A percentile compares a stretch with the other conserved stretches of the same genome.
phyloP scores from a whole-genome alignment of 2,113 vertebrate species.

The Trichechus manatus region DNA sequence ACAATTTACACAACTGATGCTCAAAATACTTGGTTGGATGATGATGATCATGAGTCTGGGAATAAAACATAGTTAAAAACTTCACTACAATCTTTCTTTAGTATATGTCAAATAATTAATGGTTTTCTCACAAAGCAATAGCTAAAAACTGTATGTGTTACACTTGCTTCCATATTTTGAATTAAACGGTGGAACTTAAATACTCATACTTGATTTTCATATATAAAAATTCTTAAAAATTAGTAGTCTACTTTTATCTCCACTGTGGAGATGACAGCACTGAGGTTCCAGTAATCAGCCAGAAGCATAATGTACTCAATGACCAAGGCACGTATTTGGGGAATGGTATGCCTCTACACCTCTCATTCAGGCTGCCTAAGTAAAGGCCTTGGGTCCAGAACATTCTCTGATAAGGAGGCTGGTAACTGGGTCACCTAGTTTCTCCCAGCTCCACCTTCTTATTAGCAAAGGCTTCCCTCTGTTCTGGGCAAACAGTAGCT shows the following conservation, averaged over 20 bases:
- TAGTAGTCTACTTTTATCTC: background rate
- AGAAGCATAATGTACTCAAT: background rate
- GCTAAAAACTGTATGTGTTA: background rate
- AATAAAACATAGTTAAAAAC: background rate
- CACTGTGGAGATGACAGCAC: background rate
- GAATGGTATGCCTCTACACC: too few species aligned
- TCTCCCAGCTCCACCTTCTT: too few species aligned
- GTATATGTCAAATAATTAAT: background rate
- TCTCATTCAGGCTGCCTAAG: too few species aligned
- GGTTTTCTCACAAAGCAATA: background rate
- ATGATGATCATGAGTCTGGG: background rate
- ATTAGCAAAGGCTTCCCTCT: too few species aligned
- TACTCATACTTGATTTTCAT: background rate
- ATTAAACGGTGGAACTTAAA: background rate
- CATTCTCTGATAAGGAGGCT: too few species aligned
- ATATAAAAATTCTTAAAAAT: background rate
- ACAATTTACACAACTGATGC: background rate
- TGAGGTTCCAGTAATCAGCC: background rate
- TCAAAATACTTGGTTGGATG: background rate
- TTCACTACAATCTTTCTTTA: background rate
- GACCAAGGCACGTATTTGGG: background rate
- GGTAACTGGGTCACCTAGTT: too few species aligned
- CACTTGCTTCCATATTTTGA: slow-evolving; percentile 14
- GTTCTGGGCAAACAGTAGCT: too few species aligned
- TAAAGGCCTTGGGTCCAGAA: too few species aligned